Evolutionary conservation across 2,888 invertebrate species (phyloP).

Genomic region (Eledona agricola): DNA sequence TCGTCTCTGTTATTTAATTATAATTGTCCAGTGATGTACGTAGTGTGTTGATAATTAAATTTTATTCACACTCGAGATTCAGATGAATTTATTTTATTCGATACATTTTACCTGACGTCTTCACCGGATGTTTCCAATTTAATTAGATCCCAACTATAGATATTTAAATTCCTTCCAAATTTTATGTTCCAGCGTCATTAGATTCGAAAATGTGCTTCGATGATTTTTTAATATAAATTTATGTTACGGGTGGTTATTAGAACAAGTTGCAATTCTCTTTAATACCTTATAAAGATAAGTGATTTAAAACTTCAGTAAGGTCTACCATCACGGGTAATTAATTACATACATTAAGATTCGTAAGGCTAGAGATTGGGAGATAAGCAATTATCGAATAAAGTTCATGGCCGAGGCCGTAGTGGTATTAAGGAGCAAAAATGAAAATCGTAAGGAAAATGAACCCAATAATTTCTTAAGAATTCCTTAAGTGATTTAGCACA

Average conservation of each 20-base stretch:
- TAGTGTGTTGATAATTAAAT: slow-evolving; percentile 20
- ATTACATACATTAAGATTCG: slow-evolving; percentile 27
- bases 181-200: no score
- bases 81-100: slow-evolving; percentile 18
- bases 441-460: slow-evolving; percentile 11
- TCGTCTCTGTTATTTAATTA: slow-evolving; percentile 21
- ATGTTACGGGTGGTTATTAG: slow-evolving; percentile 7
- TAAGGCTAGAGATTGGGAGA: slow-evolving; percentile 21
- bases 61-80: slow-evolving; percentile 22
- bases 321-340: slow-evolving; percentile 25
- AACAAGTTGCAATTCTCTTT: slow-evolving; percentile 2
- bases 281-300: slow-evolving; percentile 13
- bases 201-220: slow-evolving; percentile 9
- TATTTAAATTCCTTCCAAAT: slow-evolving; percentile 11
- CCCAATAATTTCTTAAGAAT: slow-evolving; percentile 11
- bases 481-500: slow-evolving; percentile 14
- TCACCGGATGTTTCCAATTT: slow-evolving; percentile 9
- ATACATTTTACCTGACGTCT: slow-evolving; percentile 20
- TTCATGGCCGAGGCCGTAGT: slow-evolving; percentile 26
- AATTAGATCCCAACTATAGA: slow-evolving; percentile 11
- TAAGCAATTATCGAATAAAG: slow-evolving; percentile 31
- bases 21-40: slow-evolving; percentile 13
- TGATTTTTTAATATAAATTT: slow-evolving; percentile 10
- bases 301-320: slow-evolving; percentile 12
- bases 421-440: slow-evolving; percentile 9